These are phyloP conservation scores for Dasysyrphus albostriatus DNA, from an alignment of 2,888 invertebrate species.

Conservation along the genomic window DNA sequence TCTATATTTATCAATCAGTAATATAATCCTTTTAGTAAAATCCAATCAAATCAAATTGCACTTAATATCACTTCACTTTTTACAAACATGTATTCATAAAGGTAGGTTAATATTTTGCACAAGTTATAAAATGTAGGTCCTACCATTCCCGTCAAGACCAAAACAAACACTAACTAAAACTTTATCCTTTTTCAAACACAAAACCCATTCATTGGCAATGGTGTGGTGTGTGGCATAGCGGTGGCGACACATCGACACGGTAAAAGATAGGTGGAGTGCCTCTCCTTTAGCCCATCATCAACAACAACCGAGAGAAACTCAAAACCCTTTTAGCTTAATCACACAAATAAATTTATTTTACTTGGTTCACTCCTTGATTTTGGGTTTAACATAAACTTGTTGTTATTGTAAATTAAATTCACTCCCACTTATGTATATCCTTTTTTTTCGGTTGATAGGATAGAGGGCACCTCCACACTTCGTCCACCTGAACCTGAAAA, in stretches of 20 bases:
- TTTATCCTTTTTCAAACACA: conserved; percentile 51
- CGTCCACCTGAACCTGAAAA: conserved; percentile 22
- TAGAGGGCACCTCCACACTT: neutral
- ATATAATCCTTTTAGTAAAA: conserved; percentile 21
- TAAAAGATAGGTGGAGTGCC: conserved; percentile 2
- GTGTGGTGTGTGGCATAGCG: neutral
- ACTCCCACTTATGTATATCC: conserved; percentile 41
- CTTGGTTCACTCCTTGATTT: conserved; percentile 58
- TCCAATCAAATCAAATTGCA: conserved; percentile 7
- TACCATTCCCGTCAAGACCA: conserved; percentile 60
- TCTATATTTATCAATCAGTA: no score
- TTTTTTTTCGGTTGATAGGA: conserved; percentile 37
- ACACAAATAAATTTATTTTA: conserved; percentile 68
- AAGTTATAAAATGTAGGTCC: neutral
- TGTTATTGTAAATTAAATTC: conserved; percentile 43
- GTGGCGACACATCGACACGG: neutral
- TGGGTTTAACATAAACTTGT: neutral
- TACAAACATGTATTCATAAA: neutral
- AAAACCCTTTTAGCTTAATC: conserved; percentile 73
- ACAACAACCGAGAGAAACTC: conserved; percentile 41
- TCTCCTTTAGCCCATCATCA: conserved; percentile 11
- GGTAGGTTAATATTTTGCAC: neutral
- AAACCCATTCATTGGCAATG: neutral
- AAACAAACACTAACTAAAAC: conserved; percentile 65
- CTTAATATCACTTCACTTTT: conserved; percentile 7